A percentile compares a stretch with the other conserved stretches of the same genome.
These are phyloP conservation scores for Blera fallax DNA, from an alignment of 2,888 invertebrate genomes.

Conservation along the genomic window DNA sequence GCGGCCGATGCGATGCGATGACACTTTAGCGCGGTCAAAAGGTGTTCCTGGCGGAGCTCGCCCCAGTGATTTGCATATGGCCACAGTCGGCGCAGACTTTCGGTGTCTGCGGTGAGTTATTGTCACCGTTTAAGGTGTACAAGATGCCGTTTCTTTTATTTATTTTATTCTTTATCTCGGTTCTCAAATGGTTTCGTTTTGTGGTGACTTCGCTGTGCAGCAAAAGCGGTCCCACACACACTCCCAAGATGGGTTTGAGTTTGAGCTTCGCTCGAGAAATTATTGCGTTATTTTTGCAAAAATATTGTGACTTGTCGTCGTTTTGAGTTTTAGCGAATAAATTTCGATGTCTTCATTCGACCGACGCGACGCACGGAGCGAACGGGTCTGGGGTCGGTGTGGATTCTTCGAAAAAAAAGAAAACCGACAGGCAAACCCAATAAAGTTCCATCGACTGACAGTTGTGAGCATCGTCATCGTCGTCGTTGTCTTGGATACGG, in stretches of 20 bases:
- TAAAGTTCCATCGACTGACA: conserved; percentile 70
- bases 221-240: conserved; percentile 35
- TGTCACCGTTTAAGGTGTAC: conserved; percentile 72
- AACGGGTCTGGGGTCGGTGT: conserved; percentile 15
- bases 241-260: neutral
- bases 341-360: conserved; percentile 71
- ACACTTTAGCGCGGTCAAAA: conserved; percentile 70
- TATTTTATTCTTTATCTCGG: conserved; percentile 68
- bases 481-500: conserved; percentile 10
- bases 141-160: conserved; percentile 72
- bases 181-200: conserved; percentile 71
- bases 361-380: neutral
- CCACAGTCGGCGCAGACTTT: conserved; percentile 45
- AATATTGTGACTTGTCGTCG: conserved; percentile 61
- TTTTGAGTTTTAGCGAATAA: conserved; percentile 67
- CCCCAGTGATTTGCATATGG: conserved; percentile 65
- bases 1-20: conserved; percentile 51
- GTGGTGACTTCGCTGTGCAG: conserved; percentile 36
- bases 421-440: conserved; percentile 40
- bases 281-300: conserved; percentile 68
- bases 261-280: conserved; percentile 38
- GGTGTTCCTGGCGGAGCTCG: conserved; percentile 50
- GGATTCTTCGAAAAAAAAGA: conserved; percentile 51
- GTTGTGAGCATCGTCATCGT: conserved; percentile 50
- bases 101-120: conserved; percentile 71